A percentile compares a stretch with the other conserved stretches of the same genome.
Conservation (phyloP, 1,140 invertebrate genomes). For the Anadara kagoshimensis region DNA sequence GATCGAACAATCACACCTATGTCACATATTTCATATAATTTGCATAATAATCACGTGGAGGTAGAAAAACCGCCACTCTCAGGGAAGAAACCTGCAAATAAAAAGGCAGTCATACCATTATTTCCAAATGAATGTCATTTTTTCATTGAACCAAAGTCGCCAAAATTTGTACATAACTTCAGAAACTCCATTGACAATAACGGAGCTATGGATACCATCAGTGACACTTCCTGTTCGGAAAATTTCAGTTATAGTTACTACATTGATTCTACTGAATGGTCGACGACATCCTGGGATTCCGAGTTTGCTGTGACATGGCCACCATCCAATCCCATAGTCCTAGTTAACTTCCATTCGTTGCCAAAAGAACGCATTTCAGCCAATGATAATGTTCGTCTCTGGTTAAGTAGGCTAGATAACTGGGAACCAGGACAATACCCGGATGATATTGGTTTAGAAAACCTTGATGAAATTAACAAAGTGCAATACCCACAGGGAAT, state of each 20-base stretch:
- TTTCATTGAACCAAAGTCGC: conserved; percentile 28
- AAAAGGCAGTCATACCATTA: conserved; percentile 31
- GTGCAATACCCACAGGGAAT: conserved; percentile 8
- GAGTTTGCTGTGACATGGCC: conserved; percentile 35
- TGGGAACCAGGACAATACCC: conserved; percentile 19
- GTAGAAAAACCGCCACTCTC: conserved; percentile 3
- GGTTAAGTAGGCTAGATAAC: conserved; percentile 34
- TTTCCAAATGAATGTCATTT: conserved; percentile 41
- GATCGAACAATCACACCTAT: no score
- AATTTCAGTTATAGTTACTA: conserved; percentile 40
- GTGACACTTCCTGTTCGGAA: conserved; percentile 26
- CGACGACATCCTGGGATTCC: conserved; percentile 37
- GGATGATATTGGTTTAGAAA: background rate
- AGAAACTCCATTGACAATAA: conserved; percentile 40
- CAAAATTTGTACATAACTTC: conserved; percentile 32
- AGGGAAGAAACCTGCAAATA: conserved; percentile 17
- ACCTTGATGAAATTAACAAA: conserved; percentile 6
- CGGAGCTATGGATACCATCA: background rate
- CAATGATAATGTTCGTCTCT: conserved; percentile 37
- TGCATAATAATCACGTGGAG: no score
- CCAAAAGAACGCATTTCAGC: conserved; percentile 31
- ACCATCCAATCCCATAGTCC: conserved; percentile 27
- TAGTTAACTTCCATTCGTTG: conserved; percentile 37
- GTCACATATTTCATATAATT: no score
- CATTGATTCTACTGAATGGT: conserved; percentile 35